These are phyloP conservation scores for Microctonus aethiopoides DNA, from an alignment of 2,888 invertebrate species.

Conservation along the genomic window DNA sequence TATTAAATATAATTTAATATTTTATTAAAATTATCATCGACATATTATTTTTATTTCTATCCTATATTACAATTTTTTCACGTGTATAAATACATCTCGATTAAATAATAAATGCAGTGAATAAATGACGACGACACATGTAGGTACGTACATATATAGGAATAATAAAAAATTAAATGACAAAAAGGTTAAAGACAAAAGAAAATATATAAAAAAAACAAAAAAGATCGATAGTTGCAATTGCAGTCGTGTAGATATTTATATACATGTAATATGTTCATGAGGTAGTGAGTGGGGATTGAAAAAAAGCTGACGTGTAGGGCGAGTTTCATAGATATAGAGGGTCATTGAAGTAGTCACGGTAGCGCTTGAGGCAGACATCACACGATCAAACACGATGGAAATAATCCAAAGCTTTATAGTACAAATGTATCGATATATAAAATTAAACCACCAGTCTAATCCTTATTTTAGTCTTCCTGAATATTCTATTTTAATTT, in stretches of 20 bases:
- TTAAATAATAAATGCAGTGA: too few relatives aligned
- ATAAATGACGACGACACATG: neutral
- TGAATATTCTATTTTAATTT: neutral
- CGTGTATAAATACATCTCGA: too few relatives aligned
- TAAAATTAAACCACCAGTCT: neutral
- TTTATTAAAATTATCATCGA: too few relatives aligned
- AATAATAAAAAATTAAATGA: conserved; percentile 1
- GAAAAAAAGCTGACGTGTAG: neutral
- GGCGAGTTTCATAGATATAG: conserved; percentile 9
- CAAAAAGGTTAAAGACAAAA: neutral
- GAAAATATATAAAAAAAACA: too few relatives aligned
- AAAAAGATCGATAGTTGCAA: conserved; percentile 28
- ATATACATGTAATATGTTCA: neutral
- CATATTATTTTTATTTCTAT: too few relatives aligned
- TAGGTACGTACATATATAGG: neutral
- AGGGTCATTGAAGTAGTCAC: conserved; percentile 17
- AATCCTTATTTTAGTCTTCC: too few relatives aligned
- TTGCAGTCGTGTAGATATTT: conserved; percentile 27
- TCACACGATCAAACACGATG: neutral
- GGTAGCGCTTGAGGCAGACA: conserved; percentile 12
- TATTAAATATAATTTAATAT: too few relatives aligned
- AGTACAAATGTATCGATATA: neutral
- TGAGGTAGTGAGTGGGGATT: neutral
- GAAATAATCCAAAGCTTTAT: neutral
- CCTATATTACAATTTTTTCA: too few relatives aligned